Evolutionary conservation across 2,888 invertebrate species (phyloP), one percentile per base, ranked within the genome.

Genomic region (Pseudococcus jackbeardsleyi): DNA sequence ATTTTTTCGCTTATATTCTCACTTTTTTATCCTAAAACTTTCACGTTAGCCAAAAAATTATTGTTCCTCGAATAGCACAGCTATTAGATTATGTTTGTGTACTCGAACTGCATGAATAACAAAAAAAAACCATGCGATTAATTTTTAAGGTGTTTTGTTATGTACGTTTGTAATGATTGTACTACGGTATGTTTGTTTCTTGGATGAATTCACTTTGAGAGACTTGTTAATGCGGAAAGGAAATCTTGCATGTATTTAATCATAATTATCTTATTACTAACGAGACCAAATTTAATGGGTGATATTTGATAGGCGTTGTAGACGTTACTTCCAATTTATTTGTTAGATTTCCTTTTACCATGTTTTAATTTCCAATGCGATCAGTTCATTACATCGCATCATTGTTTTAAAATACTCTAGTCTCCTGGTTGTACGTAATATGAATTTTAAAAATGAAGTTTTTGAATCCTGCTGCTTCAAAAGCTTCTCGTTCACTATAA

Each of bases 221-320:
- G 19, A 42, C 17, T 33, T n/a, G 19, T 7, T 8, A 8, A 46
- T 82, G 11, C n/a, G 19, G 46, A 17, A 82, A 82, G 46, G 33
- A 82, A 82, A 82, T 82, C 12, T 82, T 82, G 79, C 79, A 82
- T 82, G 79, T 82, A 82, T 46, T 82, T 82, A 82, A 11, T 42
- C 72, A 33, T 68, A 33, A 33, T 26, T 72, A 72, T 33, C 12
- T 82, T 77, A 77, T 17, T 19, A 82, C 79, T 82, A 46, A 82
- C 79, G 19, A 82, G 79, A 82, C 79, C 79, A 82, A 82, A 82
- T 82, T 46, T 3, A 82, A 46, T 46, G 46, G 79, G 79, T 82
- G 79, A 82, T 82, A 82, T 82, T 82, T 46, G 19, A 42, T 46
- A 2, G 46, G 9, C 79, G 42, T 46, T 42, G n/a, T 82, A 82